These are phyloP conservation scores for Equus przewalskii DNA, from an alignment of 2,113 vertebrate genomes.

Conservation along the genomic window DNA sequence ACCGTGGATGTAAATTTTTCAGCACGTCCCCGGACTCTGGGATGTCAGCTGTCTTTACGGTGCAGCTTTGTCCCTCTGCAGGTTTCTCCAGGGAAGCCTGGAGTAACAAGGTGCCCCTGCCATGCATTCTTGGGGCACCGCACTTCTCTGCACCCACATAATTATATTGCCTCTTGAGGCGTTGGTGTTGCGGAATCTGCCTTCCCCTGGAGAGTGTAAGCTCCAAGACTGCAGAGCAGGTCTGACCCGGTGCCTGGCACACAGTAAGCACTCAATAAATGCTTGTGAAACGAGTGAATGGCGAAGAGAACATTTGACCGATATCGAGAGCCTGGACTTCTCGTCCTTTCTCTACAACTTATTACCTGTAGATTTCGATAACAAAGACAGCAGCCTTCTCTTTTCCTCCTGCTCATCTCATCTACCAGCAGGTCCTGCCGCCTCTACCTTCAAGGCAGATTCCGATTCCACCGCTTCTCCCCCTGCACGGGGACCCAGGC, in stretches of 20 bases:
- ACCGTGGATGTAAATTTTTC: fast-evolving
- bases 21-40: too few relatives aligned
- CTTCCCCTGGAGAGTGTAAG: neutral
- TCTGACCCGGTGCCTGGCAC: fast-evolving
- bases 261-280: neutral
- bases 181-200: neutral
- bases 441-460: neutral
- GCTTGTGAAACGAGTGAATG: neutral
- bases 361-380: neutral
- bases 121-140: neutral
- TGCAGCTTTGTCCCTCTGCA: neutral
- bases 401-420: fast-evolving
- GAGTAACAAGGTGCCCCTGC: neutral
- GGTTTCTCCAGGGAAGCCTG: neutral
- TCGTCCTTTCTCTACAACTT: neutral
- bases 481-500: neutral
- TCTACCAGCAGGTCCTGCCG: too few relatives aligned
- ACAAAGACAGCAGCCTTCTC: neutral
- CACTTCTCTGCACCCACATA: neutral
- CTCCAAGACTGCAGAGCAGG: neutral
- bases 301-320: neutral
- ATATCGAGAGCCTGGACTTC: neutral
- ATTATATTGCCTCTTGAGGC: neutral
- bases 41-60: fast-evolving
- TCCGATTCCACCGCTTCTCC: neutral